Evolutionary conservation across 2,888 invertebrate genomes (phyloP), one percentile per base, ranked within the genome.

Genomic region (Leptopilina drosophilae): DNA sequence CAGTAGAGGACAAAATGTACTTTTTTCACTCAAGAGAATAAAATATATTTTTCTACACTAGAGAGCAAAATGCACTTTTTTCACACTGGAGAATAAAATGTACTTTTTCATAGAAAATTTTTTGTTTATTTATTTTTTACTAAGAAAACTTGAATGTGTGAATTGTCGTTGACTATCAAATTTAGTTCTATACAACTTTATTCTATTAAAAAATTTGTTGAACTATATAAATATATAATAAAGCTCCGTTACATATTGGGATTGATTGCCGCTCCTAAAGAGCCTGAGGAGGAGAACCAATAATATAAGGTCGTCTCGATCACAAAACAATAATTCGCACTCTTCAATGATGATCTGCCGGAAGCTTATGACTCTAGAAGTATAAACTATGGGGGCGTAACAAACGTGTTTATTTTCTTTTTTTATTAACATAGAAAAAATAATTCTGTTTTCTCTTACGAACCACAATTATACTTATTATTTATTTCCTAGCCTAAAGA

Each of bases 291-390:
- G 56, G 64, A 46, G 77, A 42, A 77, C 40, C 77, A 42, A 79
- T 81, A 26, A 26, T 26, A 26, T 26, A 83, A 83, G 80, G 80
- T 83, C 81, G 79, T 78, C 78, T 76, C 67, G 80, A 76, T 67
- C 78, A 59, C 26, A 49, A 9, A 64, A 83, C 77, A 82, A 85
- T 85, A 87, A 87, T 87, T 87, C 83, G 87, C 85, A 83, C 83
- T 82, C 64, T 8, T 77, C 82, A 83, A 84, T 83, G 84, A 82
- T 82, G 82, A 81, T 79, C 76, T 81, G 80, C 79, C 80, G 80
- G 80, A 81, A 78, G 65, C 82, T 81, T 69, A 9, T 9, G 26
- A 26, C n/a, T 69, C 4, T 46, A 20, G 12, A 26, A 33, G 26
- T 33, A 53, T n/a, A n/a, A 40, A 73, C 26, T 14, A 14, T 26